phyloP scores from a whole-genome alignment of 2,797 vertebrate species.

The Lateolabrax maculatus region DNA sequence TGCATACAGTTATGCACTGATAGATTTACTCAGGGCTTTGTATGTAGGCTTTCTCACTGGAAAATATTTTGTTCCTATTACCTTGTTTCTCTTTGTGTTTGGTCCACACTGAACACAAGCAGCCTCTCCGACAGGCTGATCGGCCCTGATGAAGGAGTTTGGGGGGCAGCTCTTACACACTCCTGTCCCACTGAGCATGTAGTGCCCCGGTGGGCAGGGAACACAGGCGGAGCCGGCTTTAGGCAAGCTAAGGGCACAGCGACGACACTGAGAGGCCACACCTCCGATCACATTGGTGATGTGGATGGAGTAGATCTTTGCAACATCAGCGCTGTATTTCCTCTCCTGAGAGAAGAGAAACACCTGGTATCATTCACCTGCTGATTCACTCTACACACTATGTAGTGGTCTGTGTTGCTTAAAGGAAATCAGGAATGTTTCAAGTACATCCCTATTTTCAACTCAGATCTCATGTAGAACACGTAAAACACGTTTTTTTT shows the following conservation, averaged over 20 bases:
- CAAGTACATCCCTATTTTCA: background rate
- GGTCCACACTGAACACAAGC: conserved; percentile 91
- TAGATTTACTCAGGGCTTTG: background rate
- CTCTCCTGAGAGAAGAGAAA: conserved; percentile 82
- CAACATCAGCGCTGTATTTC: conserved; percentile 88
- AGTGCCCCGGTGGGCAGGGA: conserved; percentile 90
- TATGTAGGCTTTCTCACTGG: background rate
- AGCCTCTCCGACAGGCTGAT: conserved; percentile 85
- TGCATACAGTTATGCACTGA: background rate
- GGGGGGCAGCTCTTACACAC: conserved; percentile 87
- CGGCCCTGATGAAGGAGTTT: conserved; percentile 87
- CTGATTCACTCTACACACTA: background rate
- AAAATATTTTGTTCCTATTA: conserved; percentile 50
- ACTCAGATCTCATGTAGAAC: background rate
- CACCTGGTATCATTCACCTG: background rate
- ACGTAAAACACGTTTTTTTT: background rate
- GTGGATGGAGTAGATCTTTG: conserved; percentile 93
- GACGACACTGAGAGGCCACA: conserved; percentile 92
- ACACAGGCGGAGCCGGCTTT: conserved; percentile 87
- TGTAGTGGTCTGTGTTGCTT: background rate
- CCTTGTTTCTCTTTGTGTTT: conserved; percentile 91
- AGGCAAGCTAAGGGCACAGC: conserved; percentile 84
- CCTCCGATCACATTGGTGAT: conserved; percentile 92
- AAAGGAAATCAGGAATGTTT: background rate
- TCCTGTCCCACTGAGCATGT: conserved; percentile 86